These are phyloP conservation scores for Nemapogon koenigi DNA, from an alignment of 2,888 invertebrate species.

Conservation along the genomic window DNA sequence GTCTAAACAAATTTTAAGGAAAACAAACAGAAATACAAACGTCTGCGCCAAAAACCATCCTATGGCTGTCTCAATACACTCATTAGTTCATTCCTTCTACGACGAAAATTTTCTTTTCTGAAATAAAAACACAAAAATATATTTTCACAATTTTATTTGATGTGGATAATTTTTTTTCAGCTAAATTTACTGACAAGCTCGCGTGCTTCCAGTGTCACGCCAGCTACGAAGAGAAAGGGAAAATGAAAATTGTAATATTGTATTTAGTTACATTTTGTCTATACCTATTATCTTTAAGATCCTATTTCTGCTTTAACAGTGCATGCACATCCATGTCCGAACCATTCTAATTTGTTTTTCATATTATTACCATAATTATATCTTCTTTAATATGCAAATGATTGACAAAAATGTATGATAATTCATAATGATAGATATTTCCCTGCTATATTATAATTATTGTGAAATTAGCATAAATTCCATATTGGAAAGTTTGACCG, in stretches of 20 bases:
- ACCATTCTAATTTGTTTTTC: too few relatives aligned
- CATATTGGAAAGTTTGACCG: slow-evolving; percentile 23
- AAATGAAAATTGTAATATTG: slow-evolving; percentile 34
- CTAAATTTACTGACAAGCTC: slow-evolving; percentile 20
- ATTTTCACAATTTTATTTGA: neutral
- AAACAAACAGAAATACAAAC: too few relatives aligned
- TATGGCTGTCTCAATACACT: too few relatives aligned
- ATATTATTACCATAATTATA: too few relatives aligned
- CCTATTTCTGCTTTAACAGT: too few relatives aligned
- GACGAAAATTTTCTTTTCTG: neutral
- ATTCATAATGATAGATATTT: slow-evolving; percentile 37
- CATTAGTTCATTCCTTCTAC: too few relatives aligned
- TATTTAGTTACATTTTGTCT: neutral
- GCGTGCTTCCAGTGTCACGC: slow-evolving; percentile 50
- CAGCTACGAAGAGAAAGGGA: slow-evolving; percentile 57
- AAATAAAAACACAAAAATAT: neutral
- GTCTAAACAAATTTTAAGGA: too few relatives aligned
- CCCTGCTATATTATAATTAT: neutral
- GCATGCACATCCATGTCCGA: too few relatives aligned
- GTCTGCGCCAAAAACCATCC: too few relatives aligned
- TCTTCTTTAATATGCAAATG: too few relatives aligned
- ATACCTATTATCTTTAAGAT: too few relatives aligned
- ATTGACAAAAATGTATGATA: slow-evolving; percentile 51
- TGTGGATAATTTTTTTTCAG: neutral
- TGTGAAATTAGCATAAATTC: slow-evolving; percentile 10